phyloP scores from a whole-genome alignment of 30 jellyfish, hydroid and myxozoan species.

The Aurelia aurita region DNA sequence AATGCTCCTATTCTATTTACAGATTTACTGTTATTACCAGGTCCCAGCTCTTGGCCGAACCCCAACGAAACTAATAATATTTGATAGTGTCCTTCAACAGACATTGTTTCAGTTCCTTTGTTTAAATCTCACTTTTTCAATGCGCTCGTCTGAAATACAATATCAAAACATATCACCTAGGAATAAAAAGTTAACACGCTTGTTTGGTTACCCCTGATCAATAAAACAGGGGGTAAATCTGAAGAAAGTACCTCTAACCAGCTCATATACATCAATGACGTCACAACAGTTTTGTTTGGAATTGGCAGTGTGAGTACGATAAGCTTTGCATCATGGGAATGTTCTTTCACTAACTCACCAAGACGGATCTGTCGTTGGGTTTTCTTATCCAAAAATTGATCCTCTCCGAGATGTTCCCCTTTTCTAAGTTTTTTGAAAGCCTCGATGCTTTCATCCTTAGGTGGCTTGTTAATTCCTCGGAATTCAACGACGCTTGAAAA shows the following conservation, averaged over 20 bases:
- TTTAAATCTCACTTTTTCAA: no score
- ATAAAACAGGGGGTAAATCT: constrained; percentile 90
- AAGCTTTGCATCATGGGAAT: constrained; percentile 92
- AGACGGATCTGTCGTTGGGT: constrained; percentile 96
- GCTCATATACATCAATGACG: constrained; percentile 88
- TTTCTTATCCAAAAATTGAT: constrained; percentile 85
- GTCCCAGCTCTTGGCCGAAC: no score
- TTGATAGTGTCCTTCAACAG: no score
- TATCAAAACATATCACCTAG: constrained; percentile 1
- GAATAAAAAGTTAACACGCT: constrained; percentile 97
- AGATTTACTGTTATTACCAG: no score
- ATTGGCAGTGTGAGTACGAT: constrained; percentile 94
- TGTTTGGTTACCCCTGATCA: constrained; percentile 97
- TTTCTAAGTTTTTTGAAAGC: constrained; percentile 56
- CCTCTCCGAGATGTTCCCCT: constrained; percentile 76
- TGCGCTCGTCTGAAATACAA: no score
- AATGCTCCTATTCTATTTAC: no score
- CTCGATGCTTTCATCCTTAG: constrained; percentile 76
- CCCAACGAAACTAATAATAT: no score
- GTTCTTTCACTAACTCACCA: constrained; percentile 96
- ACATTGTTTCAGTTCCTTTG: no score
- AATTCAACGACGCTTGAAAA: constrained; percentile 93
- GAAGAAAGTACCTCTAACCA: constrained; percentile 93
- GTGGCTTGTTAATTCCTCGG: constrained; percentile 88
- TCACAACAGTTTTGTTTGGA: constrained; percentile 82